Evolutionary conservation across 2,113 vertebrate species (phyloP), one percentile per base, ranked within the genome.

Genomic region (Copsychus sechellarum): DNA sequence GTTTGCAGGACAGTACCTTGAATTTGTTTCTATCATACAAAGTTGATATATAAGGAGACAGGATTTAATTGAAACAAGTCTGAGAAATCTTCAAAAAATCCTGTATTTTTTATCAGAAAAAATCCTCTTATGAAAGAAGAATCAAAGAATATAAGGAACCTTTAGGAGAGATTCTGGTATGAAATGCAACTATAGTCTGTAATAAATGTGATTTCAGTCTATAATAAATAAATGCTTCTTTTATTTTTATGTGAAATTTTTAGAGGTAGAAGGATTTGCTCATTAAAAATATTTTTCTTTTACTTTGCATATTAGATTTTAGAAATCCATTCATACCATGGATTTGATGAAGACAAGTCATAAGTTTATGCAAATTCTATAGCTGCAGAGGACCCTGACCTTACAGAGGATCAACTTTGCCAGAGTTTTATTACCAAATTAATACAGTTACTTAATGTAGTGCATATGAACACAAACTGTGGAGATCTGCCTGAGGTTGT

Each of bases 1-100:
- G 81, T 92, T 95, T 92, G 70, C 94, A 93, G 94, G 94, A 96
- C 90, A 87, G 91, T 73, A 65, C 79, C 81, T 96, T 95, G 91
- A 94, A 90, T 94, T 90, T 95, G 25, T 92, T 97, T 95, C 85
- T 95, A 54, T 69, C 43, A 92, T n/a, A 92, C 31, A 40, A 93
- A 93, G 76, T 53, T 81, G 77, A 88, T 60, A 81, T 24, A 81
- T 56, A 84, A 69, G 36, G 84, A 95, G 85, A 56, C 18, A 50
- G 24, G 31, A 94, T 94, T 93, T 95, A 96, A 96, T 95, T 93
- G 88, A 94, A 97, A 90, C 9, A 57, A 64, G 76, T 83, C 60
- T 60, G 34, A 90, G 79, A 62, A 93, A 38, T 61, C 79, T 90
- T 91, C 22, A 90, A 12, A 82, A 92, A 76, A 51, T 80, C 56